Evolutionary conservation across 2,797 vertebrate species (phyloP), one percentile per base, ranked within the genome.

Genomic region (Danio aesculapii): DNA sequence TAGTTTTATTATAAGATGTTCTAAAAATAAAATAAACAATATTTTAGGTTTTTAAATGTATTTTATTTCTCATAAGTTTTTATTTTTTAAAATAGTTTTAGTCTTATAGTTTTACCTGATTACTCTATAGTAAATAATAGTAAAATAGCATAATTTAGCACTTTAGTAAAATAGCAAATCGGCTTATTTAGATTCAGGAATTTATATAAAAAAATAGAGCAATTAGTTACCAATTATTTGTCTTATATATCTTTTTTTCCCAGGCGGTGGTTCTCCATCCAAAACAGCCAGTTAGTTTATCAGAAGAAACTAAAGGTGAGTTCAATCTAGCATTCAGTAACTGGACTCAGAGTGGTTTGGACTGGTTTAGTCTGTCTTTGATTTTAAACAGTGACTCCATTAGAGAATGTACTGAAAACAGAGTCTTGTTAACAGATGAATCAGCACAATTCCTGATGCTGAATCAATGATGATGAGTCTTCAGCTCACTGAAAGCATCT

Each of bases 181-280:
- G 30, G 46, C 7, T 16, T 50, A 8, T 8, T 17, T 4, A 5
- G 55, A 19, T 5, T 58, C 9, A 11, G 67, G 9, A 30, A 52
- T 11, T 52, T 4, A 49, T 47, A 3, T 2, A 46, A 8, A 21
- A 68, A 30, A 68, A 49, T n/a, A 5, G 6, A 43, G 7, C 9
- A 14, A 50, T 68, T 68, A 44, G 9, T 19, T 50, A 50, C 66
- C 30, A 69, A 69, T 69, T 66, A 10, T 11, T 21, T 21, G 17
- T 50, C 8, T 63, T 67, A 19, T 46, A 30, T 30, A 30, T 30
- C 30, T 30, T 58, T n/a, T 7, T 44, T 82, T 85, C 72, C 84
- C 77, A 99, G 98, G 90, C 95, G 98, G 74, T 99, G 98, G 98
- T 99, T 99, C 89, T 99, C 98, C 91, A 99, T 99, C 84, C 98